Conservation (phyloP, 2,888 invertebrate species). For the Zhengitettix transpicula region DNA sequence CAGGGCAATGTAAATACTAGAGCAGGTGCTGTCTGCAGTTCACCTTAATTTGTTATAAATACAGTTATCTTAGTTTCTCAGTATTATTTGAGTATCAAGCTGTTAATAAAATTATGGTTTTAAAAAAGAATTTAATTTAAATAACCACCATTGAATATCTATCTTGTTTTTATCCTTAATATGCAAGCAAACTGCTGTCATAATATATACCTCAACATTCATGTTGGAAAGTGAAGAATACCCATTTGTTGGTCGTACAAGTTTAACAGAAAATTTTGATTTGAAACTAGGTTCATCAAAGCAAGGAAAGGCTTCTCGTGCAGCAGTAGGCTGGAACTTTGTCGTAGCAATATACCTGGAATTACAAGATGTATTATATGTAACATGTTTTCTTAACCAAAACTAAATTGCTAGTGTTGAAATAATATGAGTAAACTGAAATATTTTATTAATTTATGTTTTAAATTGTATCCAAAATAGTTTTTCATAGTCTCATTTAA, state of each 20-base stretch:
- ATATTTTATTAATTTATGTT: conserved; percentile 2
- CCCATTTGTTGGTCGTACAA: conserved; percentile 50
- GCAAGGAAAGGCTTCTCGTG: conserved; percentile 84
- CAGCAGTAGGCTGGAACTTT: conserved; percentile 90
- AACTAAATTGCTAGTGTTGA: neutral
- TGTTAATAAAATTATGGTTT: no score
- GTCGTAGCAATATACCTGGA: conserved; percentile 68
- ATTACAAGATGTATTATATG: conserved; percentile 16
- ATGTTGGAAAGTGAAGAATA: conserved; percentile 77
- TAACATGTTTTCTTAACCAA: no score
- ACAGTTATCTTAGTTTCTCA: no score
- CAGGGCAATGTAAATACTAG: no score
- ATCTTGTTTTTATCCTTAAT: neutral
- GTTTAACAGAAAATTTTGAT: conserved; percentile 62
- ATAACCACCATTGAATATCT: neutral
- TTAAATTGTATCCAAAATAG: no score
- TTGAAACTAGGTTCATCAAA: conserved; percentile 89
- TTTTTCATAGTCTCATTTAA: no score
- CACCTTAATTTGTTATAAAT: no score
- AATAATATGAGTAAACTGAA: neutral
- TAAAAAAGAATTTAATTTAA: no score
- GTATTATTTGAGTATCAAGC: no score
- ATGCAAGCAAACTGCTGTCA: conserved; percentile 16
- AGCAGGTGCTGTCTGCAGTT: no score
- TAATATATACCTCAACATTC: conserved; percentile 42